These are phyloP conservation scores for Mythimna impura DNA, from an alignment of 2,888 invertebrate species.

Conservation along the genomic window DNA sequence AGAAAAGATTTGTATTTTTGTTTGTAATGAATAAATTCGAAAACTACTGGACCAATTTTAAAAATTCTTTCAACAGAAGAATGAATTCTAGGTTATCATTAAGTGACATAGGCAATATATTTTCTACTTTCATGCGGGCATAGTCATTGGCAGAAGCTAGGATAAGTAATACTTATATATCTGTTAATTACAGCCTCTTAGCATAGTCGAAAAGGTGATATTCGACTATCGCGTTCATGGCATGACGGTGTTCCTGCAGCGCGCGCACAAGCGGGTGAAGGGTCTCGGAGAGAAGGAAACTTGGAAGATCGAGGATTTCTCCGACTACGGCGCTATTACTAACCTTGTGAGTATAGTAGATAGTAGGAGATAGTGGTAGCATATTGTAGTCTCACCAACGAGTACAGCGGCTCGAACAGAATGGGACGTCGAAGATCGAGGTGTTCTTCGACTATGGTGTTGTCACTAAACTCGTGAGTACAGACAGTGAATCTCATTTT, in stretches of 20 bases:
- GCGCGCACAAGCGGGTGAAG: conserved; percentile 94
- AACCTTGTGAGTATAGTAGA: conserved; percentile 91
- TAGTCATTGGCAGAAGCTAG: no score
- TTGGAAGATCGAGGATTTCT: conserved; percentile 96
- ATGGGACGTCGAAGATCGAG: no score
- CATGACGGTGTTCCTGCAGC: conserved; percentile 95
- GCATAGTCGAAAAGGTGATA: conserved; percentile 95
- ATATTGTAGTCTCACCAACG: neutral
- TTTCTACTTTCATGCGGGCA: no score
- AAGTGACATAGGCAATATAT: no score
- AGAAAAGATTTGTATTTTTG: no score
- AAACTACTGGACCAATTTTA: no score
- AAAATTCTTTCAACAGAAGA: no score
- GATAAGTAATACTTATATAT: neutral
- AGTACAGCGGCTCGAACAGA: neutral
- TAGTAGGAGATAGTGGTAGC: neutral
- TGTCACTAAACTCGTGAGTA: no score
- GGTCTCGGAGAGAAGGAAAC: conserved; percentile 94
- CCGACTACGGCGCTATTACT: conserved; percentile 96
- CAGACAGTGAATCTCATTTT: no score
- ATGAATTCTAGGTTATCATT: no score
- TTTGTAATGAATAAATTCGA: no score
- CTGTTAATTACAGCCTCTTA: conserved; percentile 91
- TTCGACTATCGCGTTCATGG: conserved; percentile 97
- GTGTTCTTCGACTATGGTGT: no score